Base-by-base conservation (phyloP, 92 coral and sea anemone species). In the Metridium senile region DNA sequence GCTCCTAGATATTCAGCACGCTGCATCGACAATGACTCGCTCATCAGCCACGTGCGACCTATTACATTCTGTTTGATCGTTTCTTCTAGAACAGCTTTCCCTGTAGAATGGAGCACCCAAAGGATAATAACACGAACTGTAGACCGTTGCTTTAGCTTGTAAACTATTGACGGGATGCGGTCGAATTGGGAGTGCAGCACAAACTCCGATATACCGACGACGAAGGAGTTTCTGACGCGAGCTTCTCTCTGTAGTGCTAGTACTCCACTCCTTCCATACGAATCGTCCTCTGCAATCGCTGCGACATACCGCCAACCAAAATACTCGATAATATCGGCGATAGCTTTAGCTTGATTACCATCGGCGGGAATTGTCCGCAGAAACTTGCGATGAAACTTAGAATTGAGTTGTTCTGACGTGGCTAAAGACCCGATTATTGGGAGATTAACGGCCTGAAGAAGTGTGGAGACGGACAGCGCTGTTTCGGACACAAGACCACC, bases 281-380 rank as follows among this genome's bases (percentile, higher is more conserved):
- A 67, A 66, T 93, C 92, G 43, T 90, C 98, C 19, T 85, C 69
- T 28, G 84, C 91, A 4, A 93, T 83, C 0, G 90, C 98, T 20
- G 90, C 88, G 70, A 93, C 92, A 72, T 89, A 93, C 2, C 67
- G 72, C 98, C 98, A 93, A 51, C 86, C 87, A 54, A 88, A 93
- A 18, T 66, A 66, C 47, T 77, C 74, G 21, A 93, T 81, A 11
- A 93, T 65, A 56, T 93, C 98, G 10, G 91, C 89, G 58, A 93
- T 93, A 26, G 88, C 98, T 33, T 82, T 74, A 20, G 93, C 94
- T 45, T 90, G 94, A 56, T 84, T 75, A 11, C 77, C 68, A 68
- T 85, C 95, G 1, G 91, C 79, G 22, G 98, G 91, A 21, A 90
- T 81, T 0, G 98, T 93, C 22, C 95, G 78, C 57, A 88, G 81